phyloP scores from a whole-genome alignment of 1,140 invertebrate genomes.

The Hyphantria cunea region DNA sequence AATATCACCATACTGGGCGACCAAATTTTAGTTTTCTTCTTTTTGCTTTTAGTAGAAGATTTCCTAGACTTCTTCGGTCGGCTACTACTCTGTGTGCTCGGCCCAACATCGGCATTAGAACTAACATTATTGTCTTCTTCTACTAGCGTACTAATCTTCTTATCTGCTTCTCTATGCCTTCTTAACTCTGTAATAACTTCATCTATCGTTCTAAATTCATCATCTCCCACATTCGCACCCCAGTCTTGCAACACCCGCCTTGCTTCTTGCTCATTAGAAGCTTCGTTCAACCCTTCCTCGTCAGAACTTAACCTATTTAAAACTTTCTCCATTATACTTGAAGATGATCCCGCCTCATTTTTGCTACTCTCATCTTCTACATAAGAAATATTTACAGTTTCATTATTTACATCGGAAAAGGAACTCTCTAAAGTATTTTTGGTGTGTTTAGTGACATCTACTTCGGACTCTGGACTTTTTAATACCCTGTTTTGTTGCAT shows the following conservation, averaged over 20 bases:
- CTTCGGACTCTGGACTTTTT: slow-evolving; percentile 51
- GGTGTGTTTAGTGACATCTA: slow-evolving; percentile 48
- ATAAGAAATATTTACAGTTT: slow-evolving; percentile 71
- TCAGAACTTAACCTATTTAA: slow-evolving; percentile 59
- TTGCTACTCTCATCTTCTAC: slow-evolving; percentile 59
- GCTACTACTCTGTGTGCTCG: slow-evolving; percentile 47
- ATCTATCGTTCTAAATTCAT: slow-evolving; percentile 60
- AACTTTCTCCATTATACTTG: slow-evolving; percentile 48
- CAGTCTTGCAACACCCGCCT: slow-evolving; percentile 39
- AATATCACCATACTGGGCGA: slow-evolving; percentile 70
- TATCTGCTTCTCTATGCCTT: slow-evolving; percentile 56
- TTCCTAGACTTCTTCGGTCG: slow-evolving; percentile 56
- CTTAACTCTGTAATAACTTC: slow-evolving; percentile 64
- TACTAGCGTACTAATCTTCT: slow-evolving; percentile 44
- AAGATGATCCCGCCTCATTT: slow-evolving; percentile 70
- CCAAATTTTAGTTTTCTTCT: slow-evolving; percentile 71
- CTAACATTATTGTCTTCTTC: slow-evolving; percentile 51
- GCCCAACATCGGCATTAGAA: slow-evolving; percentile 32
- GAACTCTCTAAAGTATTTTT: slow-evolving; percentile 63
- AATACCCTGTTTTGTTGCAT: slow-evolving; percentile 76
- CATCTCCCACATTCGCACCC: slow-evolving; percentile 42
- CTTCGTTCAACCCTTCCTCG: slow-evolving; percentile 46
- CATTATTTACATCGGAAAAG: slow-evolving; percentile 59
- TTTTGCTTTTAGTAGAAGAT: slow-evolving; percentile 53
- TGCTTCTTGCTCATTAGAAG: slow-evolving; percentile 28